Base-by-base conservation (phyloP, 2,888 invertebrate species). In the Machimus rusticus region DNA sequence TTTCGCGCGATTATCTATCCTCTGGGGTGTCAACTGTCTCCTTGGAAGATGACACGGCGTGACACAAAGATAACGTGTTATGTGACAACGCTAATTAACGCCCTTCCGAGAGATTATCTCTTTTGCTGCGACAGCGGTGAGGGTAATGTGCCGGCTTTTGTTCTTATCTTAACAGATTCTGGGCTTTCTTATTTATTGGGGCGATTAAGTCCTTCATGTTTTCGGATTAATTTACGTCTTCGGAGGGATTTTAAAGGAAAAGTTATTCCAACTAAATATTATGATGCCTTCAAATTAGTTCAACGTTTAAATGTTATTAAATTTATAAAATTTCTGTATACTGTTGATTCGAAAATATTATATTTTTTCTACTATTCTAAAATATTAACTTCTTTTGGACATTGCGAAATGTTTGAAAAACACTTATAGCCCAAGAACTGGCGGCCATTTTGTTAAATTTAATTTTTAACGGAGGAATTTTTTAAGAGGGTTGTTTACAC, bases 31-130 rank as follows among this genome's bases (percentile, higher is more conserved):
- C 86, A 86, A 86, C 78, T 86, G 82, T 82, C 78, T 34, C 51
- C 57, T 57, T 43, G 78, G 34, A 6, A 85, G 76, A 87, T 87
- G 86, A 84, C 78, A 86, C 55, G 78, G 77, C 82, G 55, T 82
- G 82, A 86, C 82, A 84, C 31, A 39, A 34, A 86, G 86, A 86
- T 86, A 88, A 84, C 84, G 82, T 88, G 86, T 86, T 77, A 66
- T 88, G 86, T 88, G 88, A 88, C 88, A 88, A 82, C 82, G 76
- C 86, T 88, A 88, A 88, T 88, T 88, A 88, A 66, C 81, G 51
- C 66, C 43, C 86, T 23, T 76, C 39, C 31, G n/a, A 82, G 66
- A 51, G 78, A 28, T 79, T 79, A 79, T 79, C 79, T 79, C 51
- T 79, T 66, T 12, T 12, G 23, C 19, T 66, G 23, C 14, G 39